Evolutionary conservation across 2,888 invertebrate genomes (phyloP).

Genomic region (Drosophila infuscata): DNA sequence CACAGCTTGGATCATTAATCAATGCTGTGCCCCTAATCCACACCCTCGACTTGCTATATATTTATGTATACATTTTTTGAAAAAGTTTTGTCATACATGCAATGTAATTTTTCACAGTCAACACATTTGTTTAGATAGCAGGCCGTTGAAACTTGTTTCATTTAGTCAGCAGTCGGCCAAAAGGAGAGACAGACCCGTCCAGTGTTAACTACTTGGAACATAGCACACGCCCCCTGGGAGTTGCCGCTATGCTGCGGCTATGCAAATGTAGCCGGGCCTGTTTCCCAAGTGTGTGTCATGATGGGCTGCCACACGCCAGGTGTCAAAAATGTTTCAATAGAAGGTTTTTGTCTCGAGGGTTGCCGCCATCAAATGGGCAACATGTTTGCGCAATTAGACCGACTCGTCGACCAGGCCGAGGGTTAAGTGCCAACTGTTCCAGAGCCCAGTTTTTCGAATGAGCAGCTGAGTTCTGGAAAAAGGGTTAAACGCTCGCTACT

Average conservation of each 20-base stretch:
- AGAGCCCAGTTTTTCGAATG: constrained; percentile 6
- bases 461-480: constrained; percentile 16
- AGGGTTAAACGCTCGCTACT: constrained; percentile 39
- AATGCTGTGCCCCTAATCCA: constrained; percentile 49
- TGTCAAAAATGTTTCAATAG: constrained; percentile 65
- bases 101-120: constrained; percentile 72
- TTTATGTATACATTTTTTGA: constrained; percentile 40
- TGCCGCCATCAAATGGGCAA: constrained; percentile 43
- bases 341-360: constrained; percentile 41
- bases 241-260: constrained; percentile 13
- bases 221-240: constrained; percentile 18
- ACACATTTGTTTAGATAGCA: constrained; percentile 56
- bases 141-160: constrained; percentile 38
- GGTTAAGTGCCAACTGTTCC: constrained; percentile 63
- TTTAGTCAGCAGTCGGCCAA: constrained; percentile 28
- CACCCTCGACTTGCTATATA: constrained; percentile 9
- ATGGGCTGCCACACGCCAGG: constrained; percentile 63
- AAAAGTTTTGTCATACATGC: constrained; percentile 74
- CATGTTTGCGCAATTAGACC: constrained; percentile 68
- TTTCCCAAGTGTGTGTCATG: constrained; percentile 55
- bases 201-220: constrained; percentile 14
- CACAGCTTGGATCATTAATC: constrained; percentile 62
- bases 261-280: constrained; percentile 41
- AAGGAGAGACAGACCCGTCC: constrained; percentile 7
- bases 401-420: constrained; percentile 29